A percentile compares a stretch with the other conserved stretches of the same genome.
These are phyloP conservation scores for Goniozus legneri DNA, from an alignment of 1,140 invertebrate genomes.

Conservation along the genomic window DNA sequence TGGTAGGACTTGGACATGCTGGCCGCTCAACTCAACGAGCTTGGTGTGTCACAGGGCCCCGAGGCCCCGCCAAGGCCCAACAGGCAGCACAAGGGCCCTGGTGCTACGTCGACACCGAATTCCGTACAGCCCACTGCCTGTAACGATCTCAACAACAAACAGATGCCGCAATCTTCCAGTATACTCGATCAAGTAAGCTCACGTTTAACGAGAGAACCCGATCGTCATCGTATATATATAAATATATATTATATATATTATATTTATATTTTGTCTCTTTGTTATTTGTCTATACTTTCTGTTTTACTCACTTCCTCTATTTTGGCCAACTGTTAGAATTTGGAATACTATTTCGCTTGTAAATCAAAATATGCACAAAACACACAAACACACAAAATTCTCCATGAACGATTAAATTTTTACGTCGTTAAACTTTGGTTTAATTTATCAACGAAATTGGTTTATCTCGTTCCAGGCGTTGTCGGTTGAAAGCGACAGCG, in stretches of 20 bases:
- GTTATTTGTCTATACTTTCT: slow-evolving; percentile 14
- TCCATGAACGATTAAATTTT: no score
- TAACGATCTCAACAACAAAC: slow-evolving; percentile 50
- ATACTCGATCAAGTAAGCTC: slow-evolving; percentile 46
- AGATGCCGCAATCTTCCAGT: slow-evolving; percentile 47
- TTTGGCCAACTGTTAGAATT: no score
- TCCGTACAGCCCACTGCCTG: slow-evolving; percentile 36
- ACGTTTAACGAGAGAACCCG: slow-evolving; percentile 11
- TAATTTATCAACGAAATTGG: no score
- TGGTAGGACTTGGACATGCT: slow-evolving; percentile 86
- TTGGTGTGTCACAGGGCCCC: slow-evolving; percentile 69
- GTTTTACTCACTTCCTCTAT: slow-evolving; percentile 7
- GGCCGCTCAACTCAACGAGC: slow-evolving; percentile 88
- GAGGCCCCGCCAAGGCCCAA: slow-evolving; percentile 59
- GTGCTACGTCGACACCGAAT: slow-evolving; percentile 37
- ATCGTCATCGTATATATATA: background rate
- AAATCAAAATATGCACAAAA: no score
- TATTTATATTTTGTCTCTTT: slow-evolving; percentile 1
- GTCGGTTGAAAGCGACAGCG: slow-evolving; percentile 52
- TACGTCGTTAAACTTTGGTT: no score
- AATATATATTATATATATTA: background rate
- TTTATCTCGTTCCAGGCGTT: slow-evolving; percentile 35
- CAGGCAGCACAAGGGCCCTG: slow-evolving; percentile 44
- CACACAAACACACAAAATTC: no score
- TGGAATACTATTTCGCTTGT: no score